Base-by-base conservation (phyloP, 2,888 invertebrate genomes). In the Tenthredo livida region DNA sequence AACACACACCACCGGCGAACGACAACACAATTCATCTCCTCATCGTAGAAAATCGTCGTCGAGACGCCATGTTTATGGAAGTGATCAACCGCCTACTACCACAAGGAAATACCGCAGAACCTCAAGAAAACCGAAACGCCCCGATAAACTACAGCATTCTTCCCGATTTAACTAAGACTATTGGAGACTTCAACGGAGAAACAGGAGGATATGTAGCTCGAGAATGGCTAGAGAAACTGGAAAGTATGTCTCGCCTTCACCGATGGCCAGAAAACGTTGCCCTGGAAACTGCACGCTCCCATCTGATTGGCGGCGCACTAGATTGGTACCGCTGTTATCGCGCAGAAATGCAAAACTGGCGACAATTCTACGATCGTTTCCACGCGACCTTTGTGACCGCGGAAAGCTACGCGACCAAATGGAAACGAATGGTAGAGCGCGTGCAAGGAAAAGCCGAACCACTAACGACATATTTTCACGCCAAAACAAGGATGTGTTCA, bases 141-240 rank as follows among this genome's bases (percentile, higher is more conserved):
- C 2, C 3, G 12, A 47, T 47, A 15, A 47, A 47, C 12, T 47
- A 47, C 3, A 47, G 43, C 43, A 47, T 47, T 10, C 43, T 47
- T 12, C 15, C 43, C 12, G 43, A 15, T 15, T 47, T 47, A 3
- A 47, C 43, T 3, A 47, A 47, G 12, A 47, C 43, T 9, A 12
- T 12, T 15, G 15, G 43, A 15, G 43, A 47, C 12, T 47, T 47
- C 43, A 47, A 47, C 43, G 15, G 43, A 15, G 43, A 47, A 47
- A 47, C 43, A 47, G 43, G 15, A 47, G 43, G 43, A 12, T 47
- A 47, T 47, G 43, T 3, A 47, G 43, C 12, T 12, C 58, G 58
- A 15, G 85, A 87, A 2, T 86, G 86, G 86, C 17, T 86, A 0
- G 47, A 73, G 1, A 86, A 85, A 12, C 12, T 86, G 0, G 84